Base-by-base conservation (phyloP, 1,140 invertebrate genomes). In the Zophobas morio region DNA sequence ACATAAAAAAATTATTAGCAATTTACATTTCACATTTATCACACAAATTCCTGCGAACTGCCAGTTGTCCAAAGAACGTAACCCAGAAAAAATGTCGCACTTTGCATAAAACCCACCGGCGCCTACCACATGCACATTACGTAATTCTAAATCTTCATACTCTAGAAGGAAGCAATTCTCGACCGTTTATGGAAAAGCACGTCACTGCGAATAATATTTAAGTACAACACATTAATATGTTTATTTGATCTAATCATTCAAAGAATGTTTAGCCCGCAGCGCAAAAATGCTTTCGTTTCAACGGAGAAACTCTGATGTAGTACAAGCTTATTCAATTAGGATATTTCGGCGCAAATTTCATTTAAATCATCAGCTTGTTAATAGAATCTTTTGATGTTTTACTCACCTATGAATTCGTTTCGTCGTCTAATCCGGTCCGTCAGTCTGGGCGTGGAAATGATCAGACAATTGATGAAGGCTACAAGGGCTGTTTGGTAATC, bases 391-490 rank as follows among this genome's bases (percentile, higher is more conserved):
- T 37, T 6, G 37, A 63, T 6, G 32, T 2, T 51, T n/a, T 54
- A 73, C 89, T 91, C 86, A 98, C 96, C 96, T 83, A 98, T 95
- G 86, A 98, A 98, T 88, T 98, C 96, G 85, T 97, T 98, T 80
- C 97, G 90, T 77, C 98, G 92, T 78, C 94, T 89, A 74, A 96
- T 93, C 78, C 96, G 89, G 81, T 98, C 96, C 76, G 95, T 93
- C 54, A 97, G 89, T 20, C 93, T 90, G 8, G 94, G 92, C 5
- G 95, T 95, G n/a, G 95, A 96, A 82, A 98, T 96, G 84, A 99
- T 95, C 84, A 98, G 91, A 86, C 96, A 98, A 89, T 99, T 99
- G 87, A 98, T 94, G 88, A 98, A 98, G 49, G 96, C 96, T 81
- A 98, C 89, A 56, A 99, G 87, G 6, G 96, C 94, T 2, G 95